Percentiles rank a stretch among this genome's conserved stretches.
Conservation (phyloP, 2,888 invertebrate genomes). For the Meiosimyza decipiens region DNA sequence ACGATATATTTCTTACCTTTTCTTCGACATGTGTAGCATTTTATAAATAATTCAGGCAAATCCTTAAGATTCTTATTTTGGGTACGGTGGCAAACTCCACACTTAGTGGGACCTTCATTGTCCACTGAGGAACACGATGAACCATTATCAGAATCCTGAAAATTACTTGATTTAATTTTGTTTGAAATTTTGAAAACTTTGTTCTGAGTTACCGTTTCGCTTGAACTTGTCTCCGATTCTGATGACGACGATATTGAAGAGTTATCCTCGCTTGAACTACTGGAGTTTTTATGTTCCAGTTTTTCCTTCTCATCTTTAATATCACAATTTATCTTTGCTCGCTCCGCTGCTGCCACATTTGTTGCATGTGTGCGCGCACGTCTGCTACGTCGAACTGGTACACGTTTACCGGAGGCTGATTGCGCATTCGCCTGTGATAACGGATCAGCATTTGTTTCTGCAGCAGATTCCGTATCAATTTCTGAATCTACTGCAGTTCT, state of each 20-base stretch:
- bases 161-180: not conserved
- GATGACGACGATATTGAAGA: conserved; percentile 44
- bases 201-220: conserved; percentile 49
- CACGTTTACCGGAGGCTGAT: conserved; percentile 35
- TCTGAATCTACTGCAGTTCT: not conserved
- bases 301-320: conserved; percentile 6
- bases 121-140: conserved; percentile 44
- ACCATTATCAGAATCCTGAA: conserved; percentile 41
- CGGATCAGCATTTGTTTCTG: conserved; percentile 34
- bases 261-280: conserved; percentile 34
- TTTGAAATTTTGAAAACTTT: conserved; percentile 10
- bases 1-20: conserved; percentile 67
- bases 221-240: conserved; percentile 42
- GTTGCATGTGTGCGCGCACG: conserved; percentile 28
- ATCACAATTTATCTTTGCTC: conserved; percentile 40
- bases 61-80: conserved; percentile 72
- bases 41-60: conserved; percentile 73
- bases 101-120: conserved; percentile 60
- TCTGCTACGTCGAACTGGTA: conserved; percentile 36
- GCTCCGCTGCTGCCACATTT: conserved; percentile 15
- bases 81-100: conserved; percentile 72
- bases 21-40: conserved; percentile 71
- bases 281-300: conserved; percentile 15
- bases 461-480: conserved; percentile 42
- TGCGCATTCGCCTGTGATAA: not conserved